Conservation (phyloP, 2,888 invertebrate species). For the Dynastes tityus region DNA sequence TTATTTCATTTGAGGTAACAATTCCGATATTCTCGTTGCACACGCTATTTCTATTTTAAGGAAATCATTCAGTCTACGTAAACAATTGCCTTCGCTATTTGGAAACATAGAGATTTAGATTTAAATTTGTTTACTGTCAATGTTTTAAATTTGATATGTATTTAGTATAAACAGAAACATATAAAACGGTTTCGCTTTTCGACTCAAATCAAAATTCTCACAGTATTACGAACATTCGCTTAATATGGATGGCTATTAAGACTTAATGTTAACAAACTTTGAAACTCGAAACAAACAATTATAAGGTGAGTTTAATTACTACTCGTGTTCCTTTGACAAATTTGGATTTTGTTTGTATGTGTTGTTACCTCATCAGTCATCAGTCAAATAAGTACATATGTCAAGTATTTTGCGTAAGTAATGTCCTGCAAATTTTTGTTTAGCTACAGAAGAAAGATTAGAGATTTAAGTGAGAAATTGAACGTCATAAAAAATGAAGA, state of each 20-base stretch:
- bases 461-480: not conserved
- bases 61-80: not conserved
- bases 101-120: not conserved
- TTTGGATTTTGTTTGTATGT: too few relatives aligned
- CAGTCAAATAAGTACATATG: too few relatives aligned
- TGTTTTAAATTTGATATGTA: conserved; percentile 19
- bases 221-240: not conserved
- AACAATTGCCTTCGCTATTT: conserved; percentile 16
- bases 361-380: too few relatives aligned
- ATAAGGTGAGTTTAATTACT: not conserved
- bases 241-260: not conserved
- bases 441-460: conserved; percentile 20
- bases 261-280: not conserved
- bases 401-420: too few relatives aligned
- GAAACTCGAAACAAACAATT: not conserved
- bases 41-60: not conserved
- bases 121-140: conserved; percentile 31
- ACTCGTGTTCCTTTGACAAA: too few relatives aligned
- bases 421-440: not conserved
- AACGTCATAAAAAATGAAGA: conserved; percentile 33
- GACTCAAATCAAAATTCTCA: conserved; percentile 12
- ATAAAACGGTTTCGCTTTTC: not conserved
- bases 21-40: too few relatives aligned
- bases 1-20: not conserved
- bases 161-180: conserved; percentile 7